These are phyloP conservation scores for Diadophis punctatus DNA, from an alignment of 2,113 vertebrate genomes.

Conservation along the genomic window DNA sequence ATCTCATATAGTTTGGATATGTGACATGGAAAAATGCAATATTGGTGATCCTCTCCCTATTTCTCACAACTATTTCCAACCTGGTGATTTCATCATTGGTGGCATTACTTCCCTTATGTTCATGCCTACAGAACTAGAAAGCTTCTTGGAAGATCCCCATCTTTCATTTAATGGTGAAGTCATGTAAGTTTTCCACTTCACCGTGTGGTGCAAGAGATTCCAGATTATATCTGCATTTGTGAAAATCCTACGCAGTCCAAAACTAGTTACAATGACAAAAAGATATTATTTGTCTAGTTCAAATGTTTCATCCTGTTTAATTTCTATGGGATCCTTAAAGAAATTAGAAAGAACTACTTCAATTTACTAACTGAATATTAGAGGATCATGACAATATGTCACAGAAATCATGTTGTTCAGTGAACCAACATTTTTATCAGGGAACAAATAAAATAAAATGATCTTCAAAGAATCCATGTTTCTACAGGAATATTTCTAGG, in stretches of 20 bases:
- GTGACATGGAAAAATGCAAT: not conserved
- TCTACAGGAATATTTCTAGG: not conserved
- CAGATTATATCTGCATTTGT: not conserved
- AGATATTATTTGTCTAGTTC: not conserved
- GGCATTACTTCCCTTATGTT: not conserved
- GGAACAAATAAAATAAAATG: not conserved
- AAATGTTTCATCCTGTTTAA: not conserved
- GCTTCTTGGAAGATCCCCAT: not conserved
- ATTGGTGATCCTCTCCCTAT: not conserved
- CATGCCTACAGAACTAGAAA: not conserved
- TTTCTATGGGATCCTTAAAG: not conserved
- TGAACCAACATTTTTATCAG: not conserved
- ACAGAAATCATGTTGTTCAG: not conserved
- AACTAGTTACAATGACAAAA: not conserved
- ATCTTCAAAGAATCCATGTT: not conserved
- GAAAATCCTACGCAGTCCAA: not conserved
- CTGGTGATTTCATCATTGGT: not conserved
- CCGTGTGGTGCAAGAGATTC: fast-evolving
- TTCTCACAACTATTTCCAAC: not conserved
- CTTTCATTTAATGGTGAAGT: not conserved
- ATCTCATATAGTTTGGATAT: not conserved
- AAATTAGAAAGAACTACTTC: not conserved
- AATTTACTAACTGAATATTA: not conserved
- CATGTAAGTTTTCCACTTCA: not conserved
- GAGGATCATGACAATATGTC: not conserved